phyloP scores from a whole-genome alignment of 2,797 vertebrate genomes.

The Silurus aristotelis region DNA sequence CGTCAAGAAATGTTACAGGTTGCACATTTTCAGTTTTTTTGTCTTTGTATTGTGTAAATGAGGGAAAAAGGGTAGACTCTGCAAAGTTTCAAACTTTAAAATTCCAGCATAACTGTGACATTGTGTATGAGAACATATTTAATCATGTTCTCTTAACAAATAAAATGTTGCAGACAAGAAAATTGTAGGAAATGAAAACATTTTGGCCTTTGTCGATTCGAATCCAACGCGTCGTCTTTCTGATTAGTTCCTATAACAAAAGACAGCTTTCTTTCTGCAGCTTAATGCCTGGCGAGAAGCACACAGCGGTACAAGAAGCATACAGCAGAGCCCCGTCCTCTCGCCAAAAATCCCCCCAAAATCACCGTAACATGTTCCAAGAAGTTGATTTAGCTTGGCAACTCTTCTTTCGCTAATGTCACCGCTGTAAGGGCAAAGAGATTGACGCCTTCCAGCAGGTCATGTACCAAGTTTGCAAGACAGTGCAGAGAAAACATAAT shows the following conservation, averaged over 20 bases:
- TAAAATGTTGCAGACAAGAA: background rate
- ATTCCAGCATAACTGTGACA: no score
- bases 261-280: background rate
- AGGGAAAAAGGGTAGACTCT: no score
- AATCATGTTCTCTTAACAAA: no score
- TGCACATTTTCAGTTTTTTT: no score
- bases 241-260: background rate
- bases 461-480: conserved; percentile 22
- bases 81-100: no score
- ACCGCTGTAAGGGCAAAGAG: background rate
- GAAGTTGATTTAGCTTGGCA: conserved; percentile 27
- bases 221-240: background rate
- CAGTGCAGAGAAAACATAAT: conserved; percentile 10
- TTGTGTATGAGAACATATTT: no score
- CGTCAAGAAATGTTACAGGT: no score
- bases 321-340: conserved; percentile 14
- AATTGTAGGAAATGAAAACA: background rate
- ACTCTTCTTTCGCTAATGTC: background rate
- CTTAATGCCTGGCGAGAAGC: background rate
- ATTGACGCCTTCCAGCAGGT: conserved; percentile 6
- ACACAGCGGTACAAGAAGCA: background rate
- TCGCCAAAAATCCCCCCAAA: background rate
- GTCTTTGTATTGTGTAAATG: no score
- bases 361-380: background rate
- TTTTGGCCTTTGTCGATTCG: background rate